Evolutionary conservation across 1,140 invertebrate species (phyloP).

Genomic region (Penaeus indicus): DNA sequence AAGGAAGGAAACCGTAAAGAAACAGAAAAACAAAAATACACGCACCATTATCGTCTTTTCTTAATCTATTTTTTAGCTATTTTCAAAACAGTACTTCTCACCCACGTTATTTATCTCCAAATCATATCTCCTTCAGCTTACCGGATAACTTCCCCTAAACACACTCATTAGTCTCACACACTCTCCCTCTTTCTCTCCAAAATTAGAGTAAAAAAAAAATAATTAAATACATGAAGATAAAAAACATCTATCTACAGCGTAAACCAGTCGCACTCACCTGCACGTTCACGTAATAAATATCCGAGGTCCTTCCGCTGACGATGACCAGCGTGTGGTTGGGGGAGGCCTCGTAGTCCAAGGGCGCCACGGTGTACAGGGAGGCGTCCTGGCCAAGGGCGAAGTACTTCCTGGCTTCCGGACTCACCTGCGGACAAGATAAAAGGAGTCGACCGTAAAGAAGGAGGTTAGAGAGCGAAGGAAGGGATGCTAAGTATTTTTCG

Average conservation of each 20-base stretch:
- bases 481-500: too few species aligned
- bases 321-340: constrained; percentile 56
- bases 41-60: too few species aligned
- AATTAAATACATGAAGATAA: too few species aligned
- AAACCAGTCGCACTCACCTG: constrained; percentile 25
- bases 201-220: too few species aligned
- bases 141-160: too few species aligned
- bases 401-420: constrained; percentile 58
- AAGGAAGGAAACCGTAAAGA: constrained; percentile 75
- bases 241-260: background rate
- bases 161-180: too few species aligned
- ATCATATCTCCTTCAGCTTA: too few species aligned
- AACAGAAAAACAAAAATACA: background rate
- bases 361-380: constrained; percentile 62
- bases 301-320: constrained; percentile 57
- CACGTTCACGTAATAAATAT: constrained; percentile 61
- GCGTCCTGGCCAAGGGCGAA: constrained; percentile 58
- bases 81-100: too few species aligned
- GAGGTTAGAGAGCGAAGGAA: background rate
- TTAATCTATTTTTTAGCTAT: too few species aligned
- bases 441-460: constrained; percentile 6
- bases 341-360: constrained; percentile 60
- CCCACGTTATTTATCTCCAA: too few species aligned
- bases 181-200: too few species aligned
- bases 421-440: constrained; percentile 42